Evolutionary conservation across 2,113 vertebrate species (phyloP), one percentile per base, ranked within the genome.

Genomic region (Pungitius pungitius): DNA sequence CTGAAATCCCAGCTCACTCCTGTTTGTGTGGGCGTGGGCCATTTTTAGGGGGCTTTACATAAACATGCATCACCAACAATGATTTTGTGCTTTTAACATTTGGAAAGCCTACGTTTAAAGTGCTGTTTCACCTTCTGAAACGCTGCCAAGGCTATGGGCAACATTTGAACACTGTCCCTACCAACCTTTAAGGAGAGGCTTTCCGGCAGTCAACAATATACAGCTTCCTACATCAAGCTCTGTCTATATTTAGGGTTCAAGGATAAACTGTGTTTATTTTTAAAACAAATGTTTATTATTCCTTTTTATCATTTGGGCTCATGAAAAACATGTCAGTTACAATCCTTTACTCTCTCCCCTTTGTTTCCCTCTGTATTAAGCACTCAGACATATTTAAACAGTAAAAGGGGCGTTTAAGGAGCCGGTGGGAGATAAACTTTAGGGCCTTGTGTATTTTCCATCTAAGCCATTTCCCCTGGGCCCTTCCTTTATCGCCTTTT

Each of bases 251-350:
- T 90, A 89, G 85, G 63, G 57, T 85, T 82, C 42, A 81, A 83
- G 82, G 59, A 42, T 83, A 79, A 81, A 61, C 68, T 68, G 80
- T 79, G 61, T 90, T 90, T 90, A 89, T 90, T 90, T 91, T 91
- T 88, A 88, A 85, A 89, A 87, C 86, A 90, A 89, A 88, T 90
- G 81, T 87, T 89, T 88, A 87, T 89, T 85, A 81, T 85, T 76
- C 75, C 64, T 85, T 87, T 88, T 90, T 81, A 85, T 88, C 85
- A 72, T 52, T 18, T 12, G 6, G 47, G 57, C 69, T 62, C 62
- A 63, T 65, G 78, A 81, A 88, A 82, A 91, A 86, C 83, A 87
- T 81, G 88, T 88, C 89, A 85, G 45, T 83, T 82, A 73, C 70
- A 73, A 69, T 85, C 61, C 35, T 62, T 80, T 70, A 43, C 51